phyloP scores from a whole-genome alignment of 2,113 vertebrate species.

The Podilymbus podiceps region DNA sequence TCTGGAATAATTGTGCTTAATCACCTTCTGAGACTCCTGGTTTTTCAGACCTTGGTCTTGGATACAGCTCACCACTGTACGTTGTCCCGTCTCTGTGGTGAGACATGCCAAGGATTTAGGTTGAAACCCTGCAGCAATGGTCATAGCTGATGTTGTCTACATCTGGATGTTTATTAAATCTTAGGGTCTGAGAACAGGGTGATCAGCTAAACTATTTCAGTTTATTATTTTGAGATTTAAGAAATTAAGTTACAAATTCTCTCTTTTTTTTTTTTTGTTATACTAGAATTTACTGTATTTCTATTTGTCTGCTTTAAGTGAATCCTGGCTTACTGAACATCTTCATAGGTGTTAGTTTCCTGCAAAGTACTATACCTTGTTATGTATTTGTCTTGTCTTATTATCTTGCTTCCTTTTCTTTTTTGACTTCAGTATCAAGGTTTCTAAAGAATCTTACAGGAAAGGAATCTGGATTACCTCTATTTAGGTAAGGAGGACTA shows the following conservation, averaged over 20 bases:
- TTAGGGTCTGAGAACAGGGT: neutral
- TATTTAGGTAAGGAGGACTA: neutral
- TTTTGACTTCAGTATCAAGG: neutral
- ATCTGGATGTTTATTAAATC: neutral
- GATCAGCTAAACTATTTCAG: neutral
- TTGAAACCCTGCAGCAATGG: neutral
- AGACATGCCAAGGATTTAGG: rapidly evolving
- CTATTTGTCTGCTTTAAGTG: neutral
- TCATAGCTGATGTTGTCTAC: neutral
- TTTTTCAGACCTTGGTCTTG: neutral
- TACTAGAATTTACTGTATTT: neutral
- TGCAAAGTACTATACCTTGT: neutral
- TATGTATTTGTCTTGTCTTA: neutral
- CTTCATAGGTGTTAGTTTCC: neutral
- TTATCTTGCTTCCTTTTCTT: neutral
- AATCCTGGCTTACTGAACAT: neutral
- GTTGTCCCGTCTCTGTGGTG: neutral
- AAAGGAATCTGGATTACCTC: neutral
- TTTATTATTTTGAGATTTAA: neutral
- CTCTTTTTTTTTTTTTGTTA: rapidly evolving
- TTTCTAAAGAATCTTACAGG: neutral
- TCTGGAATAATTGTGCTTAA: neutral
- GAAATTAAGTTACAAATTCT: neutral
- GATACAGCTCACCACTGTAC: neutral
- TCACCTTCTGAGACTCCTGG: neutral